Base-by-base conservation (phyloP, 2,113 vertebrate species). In the Zosterops japonicus region DNA sequence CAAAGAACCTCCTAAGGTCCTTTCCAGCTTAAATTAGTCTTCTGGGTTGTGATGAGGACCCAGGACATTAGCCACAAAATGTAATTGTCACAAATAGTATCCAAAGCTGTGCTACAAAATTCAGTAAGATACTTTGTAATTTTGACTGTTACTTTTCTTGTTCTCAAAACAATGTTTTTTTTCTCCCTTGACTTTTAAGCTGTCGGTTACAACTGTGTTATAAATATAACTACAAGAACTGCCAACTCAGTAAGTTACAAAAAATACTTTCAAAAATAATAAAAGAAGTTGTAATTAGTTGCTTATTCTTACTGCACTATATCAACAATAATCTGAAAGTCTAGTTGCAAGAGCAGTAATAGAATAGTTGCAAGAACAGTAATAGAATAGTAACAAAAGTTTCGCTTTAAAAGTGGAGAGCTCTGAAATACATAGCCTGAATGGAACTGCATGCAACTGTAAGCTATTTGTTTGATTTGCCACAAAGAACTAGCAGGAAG, bases 151-250 rank as follows among this genome's bases (percentile, higher is more conserved):
- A 65, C 27, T 79, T 89, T 61, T 68, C 90, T 70, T 72, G 4
- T 94, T 94, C 83, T 94, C 50, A 86, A 36, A 90, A 85, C 23
- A 71, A 35, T 81, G 79, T 20, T 46, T 78, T 77, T 74, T 74
- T 89, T 80, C 77, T 89, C 86, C 84, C 18, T 47, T 95, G 83
- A 90, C 94, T 97, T 97, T 93, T 90, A 99, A 90, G 99, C 99
- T 97, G 98, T 99, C 64, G 99, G 99, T 94, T 99, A 99, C 98
- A 99, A 99, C 97, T 99, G 99, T 63, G 98, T 99, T 96, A 98
- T 99, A 96, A 99, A 98, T 96, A 99, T 99, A 97, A 99, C 99
- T 94, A 99, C 99, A 94, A 99, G 99, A 97, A 99, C 99, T 63
- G 99, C 99, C 65, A 99, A 99, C 95, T 99, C 99, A 8, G 99